Evolutionary conservation across 2,113 vertebrate genomes (phyloP).

Genomic region (Hypanus sabinus): DNA sequence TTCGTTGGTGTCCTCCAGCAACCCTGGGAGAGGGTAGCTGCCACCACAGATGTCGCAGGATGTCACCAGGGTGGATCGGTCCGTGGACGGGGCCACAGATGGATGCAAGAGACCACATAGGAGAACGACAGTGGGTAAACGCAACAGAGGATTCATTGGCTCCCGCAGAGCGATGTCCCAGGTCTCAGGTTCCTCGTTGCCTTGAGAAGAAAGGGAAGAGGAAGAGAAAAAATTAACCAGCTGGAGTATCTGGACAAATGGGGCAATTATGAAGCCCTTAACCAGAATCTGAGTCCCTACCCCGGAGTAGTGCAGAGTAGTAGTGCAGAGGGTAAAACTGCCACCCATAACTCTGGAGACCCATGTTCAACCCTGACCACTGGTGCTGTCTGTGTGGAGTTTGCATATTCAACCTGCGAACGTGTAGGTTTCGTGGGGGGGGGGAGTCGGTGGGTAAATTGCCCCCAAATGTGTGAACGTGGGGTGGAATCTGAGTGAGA

Average conservation of each 20-base stretch:
- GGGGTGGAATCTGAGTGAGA: too few species aligned
- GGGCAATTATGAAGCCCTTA: not conserved
- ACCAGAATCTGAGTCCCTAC: not conserved
- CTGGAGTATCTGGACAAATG: not conserved
- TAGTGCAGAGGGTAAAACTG: too few species aligned
- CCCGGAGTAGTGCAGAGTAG: too few species aligned
- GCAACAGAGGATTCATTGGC: not conserved
- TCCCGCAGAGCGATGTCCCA: too few species aligned
- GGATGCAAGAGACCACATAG: not conserved
- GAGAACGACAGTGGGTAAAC: not conserved
- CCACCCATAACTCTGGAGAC: too few species aligned
- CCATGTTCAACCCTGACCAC: too few species aligned
- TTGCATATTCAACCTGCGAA: too few species aligned
- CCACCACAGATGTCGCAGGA: not conserved
- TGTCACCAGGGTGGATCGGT: not conserved
- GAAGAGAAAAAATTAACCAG: not conserved
- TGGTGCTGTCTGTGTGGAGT: too few species aligned
- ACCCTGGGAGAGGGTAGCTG: not conserved
- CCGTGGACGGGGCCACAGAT: not conserved
- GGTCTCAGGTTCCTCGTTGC: not conserved
- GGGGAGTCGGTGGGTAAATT: too few species aligned
- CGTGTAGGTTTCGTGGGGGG: too few species aligned
- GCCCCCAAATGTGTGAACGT: too few species aligned
- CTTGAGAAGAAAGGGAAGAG: not conserved
- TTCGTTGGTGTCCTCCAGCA: not conserved